Conservation (phyloP, 1,140 invertebrate species). For the Asbolus verrucosus region DNA sequence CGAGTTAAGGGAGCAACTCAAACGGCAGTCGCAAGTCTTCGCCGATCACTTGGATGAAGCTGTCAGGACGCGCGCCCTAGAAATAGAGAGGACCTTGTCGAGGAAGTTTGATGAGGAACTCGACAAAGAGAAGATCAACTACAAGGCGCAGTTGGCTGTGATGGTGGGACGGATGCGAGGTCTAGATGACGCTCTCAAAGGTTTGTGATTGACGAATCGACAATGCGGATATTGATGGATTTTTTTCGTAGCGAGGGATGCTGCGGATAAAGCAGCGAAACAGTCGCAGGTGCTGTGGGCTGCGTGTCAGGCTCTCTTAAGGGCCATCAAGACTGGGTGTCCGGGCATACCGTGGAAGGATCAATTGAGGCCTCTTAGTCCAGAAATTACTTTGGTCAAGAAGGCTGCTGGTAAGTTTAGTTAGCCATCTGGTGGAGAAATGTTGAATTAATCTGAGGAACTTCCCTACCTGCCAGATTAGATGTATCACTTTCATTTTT, state of each 20-base stretch:
- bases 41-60: slow-evolving; percentile 84
- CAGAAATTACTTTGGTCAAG: slow-evolving; percentile 77
- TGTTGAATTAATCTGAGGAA: too few relatives aligned
- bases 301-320: slow-evolving; percentile 86
- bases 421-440: too few relatives aligned
- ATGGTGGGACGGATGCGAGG: slow-evolving; percentile 87
- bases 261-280: slow-evolving; percentile 81
- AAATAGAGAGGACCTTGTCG: slow-evolving; percentile 74
- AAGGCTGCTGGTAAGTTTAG: slow-evolving; percentile 75
- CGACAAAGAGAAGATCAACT: slow-evolving; percentile 75
- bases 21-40: slow-evolving; percentile 85
- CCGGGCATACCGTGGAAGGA: slow-evolving; percentile 68
- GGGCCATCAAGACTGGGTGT: slow-evolving; percentile 75
- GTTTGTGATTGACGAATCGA: too few relatives aligned
- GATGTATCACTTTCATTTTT: too few relatives aligned
- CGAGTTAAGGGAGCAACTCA: slow-evolving; percentile 81
- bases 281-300: slow-evolving; percentile 92
- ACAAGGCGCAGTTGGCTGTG: slow-evolving; percentile 82
- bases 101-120: slow-evolving; percentile 78
- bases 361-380: slow-evolving; percentile 79
- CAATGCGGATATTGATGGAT: neutral
- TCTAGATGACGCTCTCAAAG: slow-evolving; percentile 88
- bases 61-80: slow-evolving; percentile 76
- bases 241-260: slow-evolving; percentile 76
- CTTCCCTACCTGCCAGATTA: too few relatives aligned